phyloP scores from a whole-genome alignment of 2,113 vertebrate species.

The Nannospalax galili region DNA sequence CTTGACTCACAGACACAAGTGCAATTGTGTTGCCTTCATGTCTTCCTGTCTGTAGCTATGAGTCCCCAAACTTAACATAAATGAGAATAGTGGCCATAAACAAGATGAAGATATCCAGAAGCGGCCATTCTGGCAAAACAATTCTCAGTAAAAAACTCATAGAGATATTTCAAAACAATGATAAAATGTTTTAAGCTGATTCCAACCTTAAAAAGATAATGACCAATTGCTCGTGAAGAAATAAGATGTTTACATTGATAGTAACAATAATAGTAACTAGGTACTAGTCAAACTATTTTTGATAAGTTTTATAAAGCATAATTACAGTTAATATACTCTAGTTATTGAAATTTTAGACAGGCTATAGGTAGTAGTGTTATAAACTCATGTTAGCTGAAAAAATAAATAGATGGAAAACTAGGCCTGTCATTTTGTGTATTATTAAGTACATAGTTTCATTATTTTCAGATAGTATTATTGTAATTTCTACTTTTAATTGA shows the following conservation, averaged over 20 bases:
- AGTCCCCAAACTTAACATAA: not conserved
- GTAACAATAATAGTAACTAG: not conserved
- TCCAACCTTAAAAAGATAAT: not conserved
- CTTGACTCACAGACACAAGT: not conserved
- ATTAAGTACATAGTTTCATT: not conserved
- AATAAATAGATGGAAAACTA: too few species aligned
- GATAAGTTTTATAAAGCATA: not conserved
- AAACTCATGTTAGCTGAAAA: not conserved
- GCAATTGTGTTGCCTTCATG: not conserved
- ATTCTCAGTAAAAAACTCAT: too few species aligned
- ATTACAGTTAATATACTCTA: not conserved
- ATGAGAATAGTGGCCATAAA: not conserved
- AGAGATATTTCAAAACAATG: not conserved
- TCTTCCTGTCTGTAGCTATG: not conserved
- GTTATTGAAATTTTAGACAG: not conserved
- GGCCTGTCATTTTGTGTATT: too few species aligned
- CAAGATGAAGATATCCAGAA: not conserved
- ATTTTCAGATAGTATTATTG: not conserved
- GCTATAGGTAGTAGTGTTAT: not conserved
- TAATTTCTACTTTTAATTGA: not conserved
- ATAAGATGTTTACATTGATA: not conserved
- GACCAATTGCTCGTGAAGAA: not conserved
- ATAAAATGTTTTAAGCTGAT: not conserved
- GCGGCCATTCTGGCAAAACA: not conserved
- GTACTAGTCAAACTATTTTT: not conserved